Conservation (phyloP, 2,888 invertebrate species). For the Portevinia maculata region DNA sequence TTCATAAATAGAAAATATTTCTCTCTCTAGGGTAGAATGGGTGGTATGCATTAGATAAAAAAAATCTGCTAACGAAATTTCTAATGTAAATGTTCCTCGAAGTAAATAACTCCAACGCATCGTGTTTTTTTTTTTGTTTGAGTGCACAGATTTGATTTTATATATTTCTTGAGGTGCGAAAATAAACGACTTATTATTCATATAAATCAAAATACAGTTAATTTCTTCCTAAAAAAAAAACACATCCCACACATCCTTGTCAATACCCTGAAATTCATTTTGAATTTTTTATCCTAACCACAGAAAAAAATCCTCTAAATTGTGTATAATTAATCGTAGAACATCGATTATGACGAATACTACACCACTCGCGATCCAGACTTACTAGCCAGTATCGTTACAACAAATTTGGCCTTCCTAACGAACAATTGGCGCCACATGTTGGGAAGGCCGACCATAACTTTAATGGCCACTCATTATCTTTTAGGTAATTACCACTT, state of each 20-base stretch:
- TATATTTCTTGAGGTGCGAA: neutral
- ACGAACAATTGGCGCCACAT: constrained; percentile 98
- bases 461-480: constrained; percentile 92
- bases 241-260: neutral
- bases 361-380: constrained; percentile 98
- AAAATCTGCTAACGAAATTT: too few species aligned
- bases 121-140: neutral
- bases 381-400: constrained; percentile 96
- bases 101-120: neutral
- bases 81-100: neutral
- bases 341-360: constrained; percentile 96
- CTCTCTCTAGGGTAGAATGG: neutral
- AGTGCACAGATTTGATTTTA: neutral
- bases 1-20: neutral
- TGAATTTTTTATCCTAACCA: constrained; percentile 5
- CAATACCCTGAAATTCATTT: neutral
- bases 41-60: neutral
- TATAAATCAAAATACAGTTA: neutral
- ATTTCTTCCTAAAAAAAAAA: neutral
- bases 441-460: constrained; percentile 97
- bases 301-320: constrained; percentile 43
- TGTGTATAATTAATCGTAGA: constrained; percentile 84
- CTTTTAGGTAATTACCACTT: constrained; percentile 88
- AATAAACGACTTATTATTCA: neutral
- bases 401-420: constrained; percentile 96